A percentile compares a stretch with the other conserved stretches of the same genome.
Evolutionary conservation across 2,113 vertebrate genomes (phyloP).

Genomic region (Actenoides lindsayi): DNA sequence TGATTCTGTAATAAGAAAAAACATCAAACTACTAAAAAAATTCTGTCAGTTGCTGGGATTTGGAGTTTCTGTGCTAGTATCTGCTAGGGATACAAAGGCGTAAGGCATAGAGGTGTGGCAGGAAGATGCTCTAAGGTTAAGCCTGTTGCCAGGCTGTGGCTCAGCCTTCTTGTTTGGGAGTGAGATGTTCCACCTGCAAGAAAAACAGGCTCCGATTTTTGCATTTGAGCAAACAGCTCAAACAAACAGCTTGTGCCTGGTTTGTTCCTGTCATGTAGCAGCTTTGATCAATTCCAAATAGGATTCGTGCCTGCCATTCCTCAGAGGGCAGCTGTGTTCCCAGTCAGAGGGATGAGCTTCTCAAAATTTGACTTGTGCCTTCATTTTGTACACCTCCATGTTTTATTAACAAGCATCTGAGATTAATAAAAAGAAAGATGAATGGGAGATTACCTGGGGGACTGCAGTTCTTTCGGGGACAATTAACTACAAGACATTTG

Average conservation of each 20-base stretch:
- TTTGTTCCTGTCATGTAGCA: constrained; percentile 51
- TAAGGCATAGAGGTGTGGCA: background rate
- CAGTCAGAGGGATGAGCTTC: constrained; percentile 4
- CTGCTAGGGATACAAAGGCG: background rate
- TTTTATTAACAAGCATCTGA: constrained; percentile 52
- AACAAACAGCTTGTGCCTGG: constrained; percentile 18
- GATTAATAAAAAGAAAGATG: background rate
- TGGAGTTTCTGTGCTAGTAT: background rate
- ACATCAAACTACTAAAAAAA: too few species aligned
- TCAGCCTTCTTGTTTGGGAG: background rate
- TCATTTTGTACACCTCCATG: constrained; percentile 29
- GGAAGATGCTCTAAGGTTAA: constrained; percentile 14
- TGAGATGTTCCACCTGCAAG: constrained; percentile 28
- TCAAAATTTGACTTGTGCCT: constrained; percentile 35
- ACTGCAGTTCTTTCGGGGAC: constrained; percentile 50
- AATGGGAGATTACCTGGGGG: constrained; percentile 57
- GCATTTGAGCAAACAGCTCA: constrained; percentile 20
- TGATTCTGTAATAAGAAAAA: background rate
- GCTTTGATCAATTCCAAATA: constrained; percentile 45
- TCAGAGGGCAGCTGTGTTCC: constrained; percentile 6
- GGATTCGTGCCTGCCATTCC: constrained; percentile 29
- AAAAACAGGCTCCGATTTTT: constrained; percentile 39
- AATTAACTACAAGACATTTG: constrained; percentile 28
- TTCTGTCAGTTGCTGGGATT: background rate
- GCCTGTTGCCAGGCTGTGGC: constrained; percentile 1